A percentile compares a stretch with the other conserved stretches of the same genome.
Evolutionary conservation across 2,888 invertebrate species (phyloP).

Genomic region (Melinaea menophilus): DNA sequence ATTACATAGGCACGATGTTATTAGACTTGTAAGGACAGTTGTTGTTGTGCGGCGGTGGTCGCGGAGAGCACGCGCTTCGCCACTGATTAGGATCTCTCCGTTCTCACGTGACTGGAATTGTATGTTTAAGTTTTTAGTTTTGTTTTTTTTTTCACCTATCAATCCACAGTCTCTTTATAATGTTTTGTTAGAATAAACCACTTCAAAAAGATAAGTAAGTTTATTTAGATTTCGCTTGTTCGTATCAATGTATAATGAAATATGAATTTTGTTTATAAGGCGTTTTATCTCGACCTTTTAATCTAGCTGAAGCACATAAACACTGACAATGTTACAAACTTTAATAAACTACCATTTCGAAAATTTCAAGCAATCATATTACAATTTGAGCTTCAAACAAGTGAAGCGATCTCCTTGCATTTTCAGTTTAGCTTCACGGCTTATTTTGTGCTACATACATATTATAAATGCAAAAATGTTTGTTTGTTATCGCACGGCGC

Average conservation of each 20-base stretch:
- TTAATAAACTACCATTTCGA: too few species aligned
- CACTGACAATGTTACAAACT: too few species aligned
- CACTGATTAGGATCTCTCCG: slow-evolving; percentile 6
- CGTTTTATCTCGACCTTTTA: too few species aligned
- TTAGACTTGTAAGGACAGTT: neutral
- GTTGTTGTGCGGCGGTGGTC: neutral
- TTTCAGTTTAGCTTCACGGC: neutral
- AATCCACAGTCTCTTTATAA: neutral
- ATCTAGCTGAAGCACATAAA: too few species aligned
- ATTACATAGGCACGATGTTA: neutral
- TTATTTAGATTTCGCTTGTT: too few species aligned
- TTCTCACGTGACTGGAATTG: slow-evolving; percentile 2
- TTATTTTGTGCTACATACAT: slow-evolving; percentile 20
- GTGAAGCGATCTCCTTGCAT: neutral
- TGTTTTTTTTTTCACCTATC: neutral
- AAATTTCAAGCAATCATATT: too few species aligned
- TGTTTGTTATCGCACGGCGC: slow-evolving; percentile 39
- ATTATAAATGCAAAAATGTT: slow-evolving; percentile 40
- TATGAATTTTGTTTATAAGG: too few species aligned
- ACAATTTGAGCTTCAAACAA: neutral
- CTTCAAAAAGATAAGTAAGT: too few species aligned
- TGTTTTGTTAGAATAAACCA: neutral
- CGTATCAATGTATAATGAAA: too few species aligned
- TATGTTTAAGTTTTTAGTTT: neutral
- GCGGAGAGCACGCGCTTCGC: slow-evolving; percentile 3